Conservation (phyloP, 2,888 invertebrate species). For the Galeruca laticollis region DNA sequence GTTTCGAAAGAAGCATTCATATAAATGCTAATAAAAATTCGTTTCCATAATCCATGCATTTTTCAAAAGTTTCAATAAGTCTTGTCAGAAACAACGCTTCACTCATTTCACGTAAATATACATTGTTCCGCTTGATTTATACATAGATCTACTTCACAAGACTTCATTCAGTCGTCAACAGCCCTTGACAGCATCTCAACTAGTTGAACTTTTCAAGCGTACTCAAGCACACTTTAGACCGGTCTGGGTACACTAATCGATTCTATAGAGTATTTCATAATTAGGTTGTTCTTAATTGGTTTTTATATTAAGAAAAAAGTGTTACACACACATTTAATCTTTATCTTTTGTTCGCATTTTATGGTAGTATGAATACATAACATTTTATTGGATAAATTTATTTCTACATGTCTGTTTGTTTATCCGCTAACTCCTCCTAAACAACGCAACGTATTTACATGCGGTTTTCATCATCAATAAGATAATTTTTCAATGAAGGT, state of each 20-base stretch:
- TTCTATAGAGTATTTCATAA: background rate
- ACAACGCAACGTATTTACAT: no score
- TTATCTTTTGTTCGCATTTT: background rate
- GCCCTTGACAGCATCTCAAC: slow-evolving; percentile 24
- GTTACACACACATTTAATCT: background rate
- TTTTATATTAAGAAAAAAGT: background rate
- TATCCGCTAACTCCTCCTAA: no score
- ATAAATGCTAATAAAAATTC: no score
- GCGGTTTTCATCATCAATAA: no score
- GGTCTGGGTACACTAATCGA: slow-evolving; percentile 1
- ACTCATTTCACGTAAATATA: slow-evolving; percentile 12
- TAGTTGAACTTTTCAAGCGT: slow-evolving; percentile 20
- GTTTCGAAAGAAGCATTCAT: no score
- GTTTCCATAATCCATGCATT: no score
- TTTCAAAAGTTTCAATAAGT: background rate
- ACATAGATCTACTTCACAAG: slow-evolving; percentile 15
- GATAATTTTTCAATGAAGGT: no score
- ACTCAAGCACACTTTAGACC: background rate
- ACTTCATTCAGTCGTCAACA: slow-evolving; percentile 20
- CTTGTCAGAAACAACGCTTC: slow-evolving; percentile 6
- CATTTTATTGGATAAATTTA: no score
- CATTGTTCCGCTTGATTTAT: slow-evolving; percentile 3
- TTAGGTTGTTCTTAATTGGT: background rate
- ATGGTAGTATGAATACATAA: background rate
- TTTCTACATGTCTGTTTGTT: no score